Percentiles rank a stretch among this genome's conserved stretches.
Conservation (phyloP, 2,797 vertebrate genomes). For the Tragelaphus eurycerus region DNA sequence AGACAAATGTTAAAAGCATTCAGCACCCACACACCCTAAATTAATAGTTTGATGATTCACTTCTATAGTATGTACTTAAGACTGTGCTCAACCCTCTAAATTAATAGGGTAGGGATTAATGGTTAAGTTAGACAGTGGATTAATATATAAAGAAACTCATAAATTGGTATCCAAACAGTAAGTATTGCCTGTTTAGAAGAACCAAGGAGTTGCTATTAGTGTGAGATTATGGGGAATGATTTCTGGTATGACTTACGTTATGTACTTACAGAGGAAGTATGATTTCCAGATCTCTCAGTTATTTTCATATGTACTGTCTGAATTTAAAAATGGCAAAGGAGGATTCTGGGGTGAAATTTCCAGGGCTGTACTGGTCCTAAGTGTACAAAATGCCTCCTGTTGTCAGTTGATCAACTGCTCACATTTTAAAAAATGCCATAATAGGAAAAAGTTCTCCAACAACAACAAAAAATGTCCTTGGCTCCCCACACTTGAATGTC, state of each 20-base stretch:
- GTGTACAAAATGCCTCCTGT: background rate
- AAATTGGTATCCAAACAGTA: slow-evolving; percentile 1
- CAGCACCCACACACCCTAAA: background rate
- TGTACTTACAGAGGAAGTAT: background rate
- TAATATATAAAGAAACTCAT: background rate
- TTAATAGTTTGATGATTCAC: background rate
- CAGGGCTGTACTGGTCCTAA: background rate
- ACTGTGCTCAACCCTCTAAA: background rate
- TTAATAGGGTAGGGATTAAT: background rate
- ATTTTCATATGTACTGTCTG: background rate
- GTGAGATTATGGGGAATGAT: background rate
- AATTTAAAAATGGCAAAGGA: background rate
- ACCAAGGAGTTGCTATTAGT: background rate
- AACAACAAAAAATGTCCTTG: background rate
- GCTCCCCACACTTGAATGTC: background rate
- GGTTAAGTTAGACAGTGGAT: background rate
- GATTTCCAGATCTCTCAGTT: background rate
- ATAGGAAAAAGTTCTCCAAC: background rate
- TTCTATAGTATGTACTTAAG: background rate
- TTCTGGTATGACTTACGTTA: background rate
- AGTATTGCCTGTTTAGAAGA: background rate
- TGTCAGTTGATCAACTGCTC: background rate
- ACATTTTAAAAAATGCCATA: background rate
- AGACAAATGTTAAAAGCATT: background rate
- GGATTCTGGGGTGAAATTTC: background rate